Conservation (phyloP, 1,140 invertebrate genomes). For the Scaptomyza montana region DNA sequence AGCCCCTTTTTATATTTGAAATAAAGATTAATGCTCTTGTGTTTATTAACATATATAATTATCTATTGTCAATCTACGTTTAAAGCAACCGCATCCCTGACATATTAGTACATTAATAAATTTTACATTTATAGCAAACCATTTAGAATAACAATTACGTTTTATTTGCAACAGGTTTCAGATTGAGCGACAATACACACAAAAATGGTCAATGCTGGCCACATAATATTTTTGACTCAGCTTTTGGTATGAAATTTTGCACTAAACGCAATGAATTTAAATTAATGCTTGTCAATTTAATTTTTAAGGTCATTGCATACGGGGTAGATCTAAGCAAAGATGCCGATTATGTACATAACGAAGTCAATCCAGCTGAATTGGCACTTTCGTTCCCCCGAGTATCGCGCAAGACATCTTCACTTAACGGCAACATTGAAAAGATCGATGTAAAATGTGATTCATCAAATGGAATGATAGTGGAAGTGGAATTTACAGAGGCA, state of each 20-base stretch:
- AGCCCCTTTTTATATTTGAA: background rate
- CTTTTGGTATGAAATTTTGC: constrained; percentile 53
- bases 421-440: constrained; percentile 83
- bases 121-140: constrained; percentile 10
- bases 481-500: constrained; percentile 86
- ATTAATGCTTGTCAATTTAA: constrained; percentile 23
- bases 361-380: constrained; percentile 47
- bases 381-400: constrained; percentile 49
- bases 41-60: constrained; percentile 12
- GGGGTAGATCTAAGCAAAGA: constrained; percentile 42
- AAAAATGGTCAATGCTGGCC: constrained; percentile 70
- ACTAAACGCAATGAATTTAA: constrained; percentile 16
- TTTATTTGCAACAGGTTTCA: constrained; percentile 49
- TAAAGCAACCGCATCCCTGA: constrained; percentile 1
- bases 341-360: constrained; percentile 49
- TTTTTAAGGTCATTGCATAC: constrained; percentile 58
- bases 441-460: constrained; percentile 88
- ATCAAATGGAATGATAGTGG: constrained; percentile 86
- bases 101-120: background rate
- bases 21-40: background rate
- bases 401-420: constrained; percentile 49
- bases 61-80: constrained; percentile 4
- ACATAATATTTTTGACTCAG: constrained; percentile 66
- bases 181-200: constrained; percentile 38
- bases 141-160: constrained; percentile 26